Evolutionary conservation across 1,140 invertebrate species (phyloP).

Genomic region (Kradibia gibbosae): DNA sequence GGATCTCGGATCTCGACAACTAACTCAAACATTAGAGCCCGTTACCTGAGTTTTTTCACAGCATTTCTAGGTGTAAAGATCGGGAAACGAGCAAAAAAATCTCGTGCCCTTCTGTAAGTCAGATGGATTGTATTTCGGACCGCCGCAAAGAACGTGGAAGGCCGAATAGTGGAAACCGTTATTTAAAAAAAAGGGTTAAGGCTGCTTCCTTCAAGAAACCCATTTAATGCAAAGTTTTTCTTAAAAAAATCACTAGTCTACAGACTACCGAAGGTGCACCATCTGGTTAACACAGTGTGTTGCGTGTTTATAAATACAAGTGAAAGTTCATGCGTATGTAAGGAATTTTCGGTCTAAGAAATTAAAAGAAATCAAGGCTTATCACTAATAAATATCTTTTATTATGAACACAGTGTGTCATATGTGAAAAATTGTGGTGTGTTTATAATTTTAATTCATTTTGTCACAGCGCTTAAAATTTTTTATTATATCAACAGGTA

Average conservation of each 20-base stretch:
- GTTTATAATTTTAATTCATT: neutral
- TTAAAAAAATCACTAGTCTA: constrained; percentile 41
- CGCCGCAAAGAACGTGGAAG: constrained; percentile 34
- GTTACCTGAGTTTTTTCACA: constrained; percentile 55
- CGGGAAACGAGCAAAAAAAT: constrained; percentile 24
- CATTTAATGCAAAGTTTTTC: constrained; percentile 37
- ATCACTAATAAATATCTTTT: neutral
- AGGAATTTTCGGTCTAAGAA: neutral
- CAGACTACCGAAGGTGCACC: constrained; percentile 15
- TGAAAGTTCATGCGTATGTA: neutral
- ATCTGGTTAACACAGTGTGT: constrained; percentile 11
- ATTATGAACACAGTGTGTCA: neutral
- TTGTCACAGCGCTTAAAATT: neutral
- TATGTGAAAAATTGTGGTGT: neutral
- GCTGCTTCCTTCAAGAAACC: constrained; percentile 32
- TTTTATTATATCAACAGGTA: neutral
- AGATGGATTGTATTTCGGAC: constrained; percentile 18
- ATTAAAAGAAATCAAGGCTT: neutral
- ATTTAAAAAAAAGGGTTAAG: constrained; percentile 46
- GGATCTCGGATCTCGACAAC: neutral
- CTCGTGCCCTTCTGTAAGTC: constrained; percentile 20
- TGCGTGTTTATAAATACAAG: neutral
- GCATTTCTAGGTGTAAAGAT: constrained; percentile 3
- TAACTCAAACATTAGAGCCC: constrained; percentile 43
- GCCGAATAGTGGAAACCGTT: constrained; percentile 23